Evolutionary conservation across 2,113 vertebrate genomes (phyloP).

Genomic region (Monopterus albus): DNA sequence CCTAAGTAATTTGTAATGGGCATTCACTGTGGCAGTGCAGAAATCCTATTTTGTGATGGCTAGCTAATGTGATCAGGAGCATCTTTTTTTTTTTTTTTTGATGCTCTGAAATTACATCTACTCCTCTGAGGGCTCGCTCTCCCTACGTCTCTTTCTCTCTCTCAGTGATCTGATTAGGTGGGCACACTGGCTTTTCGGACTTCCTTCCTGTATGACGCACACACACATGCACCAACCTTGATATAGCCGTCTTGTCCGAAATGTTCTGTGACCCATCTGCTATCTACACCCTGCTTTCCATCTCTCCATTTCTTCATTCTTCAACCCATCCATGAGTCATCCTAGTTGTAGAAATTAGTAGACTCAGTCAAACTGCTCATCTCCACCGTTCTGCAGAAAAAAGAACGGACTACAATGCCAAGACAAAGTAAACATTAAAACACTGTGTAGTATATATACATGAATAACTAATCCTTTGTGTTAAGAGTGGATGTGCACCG

Average conservation of each 20-base stretch:
- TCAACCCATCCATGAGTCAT: conserved; percentile 38
- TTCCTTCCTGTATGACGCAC: conserved; percentile 76
- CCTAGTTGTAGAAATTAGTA: conserved; percentile 26
- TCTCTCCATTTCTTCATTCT: conserved; percentile 28
- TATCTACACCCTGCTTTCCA: conserved; percentile 32
- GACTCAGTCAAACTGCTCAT: conserved; percentile 30
- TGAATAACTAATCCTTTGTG: too few species aligned
- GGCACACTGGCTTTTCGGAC: conserved; percentile 66
- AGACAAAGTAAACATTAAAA: conserved; percentile 17
- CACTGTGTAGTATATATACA: too few species aligned
- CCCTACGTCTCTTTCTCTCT: conserved; percentile 36
- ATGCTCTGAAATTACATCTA: conserved; percentile 85
- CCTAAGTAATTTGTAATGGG: conserved; percentile 90
- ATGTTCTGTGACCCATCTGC: conserved; percentile 57
- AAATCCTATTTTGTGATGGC: conserved; percentile 89
- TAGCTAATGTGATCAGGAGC: conserved; percentile 87
- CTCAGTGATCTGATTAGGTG: conserved; percentile 81
- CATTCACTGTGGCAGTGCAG: conserved; percentile 88
- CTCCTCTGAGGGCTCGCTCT: conserved; percentile 74
- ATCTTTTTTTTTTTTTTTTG: conserved; percentile 83
- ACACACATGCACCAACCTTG: conserved; percentile 53
- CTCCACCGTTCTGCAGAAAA: conserved; percentile 6
- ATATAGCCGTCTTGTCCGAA: conserved; percentile 44
- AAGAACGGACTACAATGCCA: background rate
- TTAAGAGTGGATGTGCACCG: too few species aligned